These are phyloP conservation scores for Palloptera scutellata DNA, from an alignment of 2,888 invertebrate genomes.

Conservation along the genomic window DNA sequence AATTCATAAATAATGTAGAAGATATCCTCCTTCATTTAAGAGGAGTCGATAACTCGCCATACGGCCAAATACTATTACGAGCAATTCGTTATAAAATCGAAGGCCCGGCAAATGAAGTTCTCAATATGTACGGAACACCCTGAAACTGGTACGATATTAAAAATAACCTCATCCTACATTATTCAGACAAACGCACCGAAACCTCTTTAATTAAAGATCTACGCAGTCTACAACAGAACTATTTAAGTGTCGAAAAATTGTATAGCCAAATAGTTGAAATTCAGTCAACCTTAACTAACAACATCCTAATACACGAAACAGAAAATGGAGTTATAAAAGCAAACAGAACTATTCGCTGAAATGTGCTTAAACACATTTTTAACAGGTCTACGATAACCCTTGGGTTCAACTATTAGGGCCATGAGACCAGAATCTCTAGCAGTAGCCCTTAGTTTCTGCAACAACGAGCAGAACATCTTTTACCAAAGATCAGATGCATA, in stretches of 20 bases:
- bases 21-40: conserved; percentile 26
- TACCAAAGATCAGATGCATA: neutral
- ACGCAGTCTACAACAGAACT: conserved; percentile 30
- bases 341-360: conserved; percentile 8
- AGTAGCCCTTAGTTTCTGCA: neutral
- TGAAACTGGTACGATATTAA: neutral
- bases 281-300: neutral
- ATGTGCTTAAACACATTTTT: conserved; percentile 37
- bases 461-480: conserved; percentile 4
- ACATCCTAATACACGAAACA: neutral
- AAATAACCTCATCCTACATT: neutral
- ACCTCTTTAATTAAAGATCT: conserved; percentile 14
- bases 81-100: neutral
- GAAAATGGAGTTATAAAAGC: neutral
- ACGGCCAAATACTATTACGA: too few relatives aligned
- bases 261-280: neutral
- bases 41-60: too few relatives aligned
- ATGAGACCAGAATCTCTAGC: conserved; percentile 8
- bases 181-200: conserved; percentile 27
- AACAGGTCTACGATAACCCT: neutral
- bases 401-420: neutral
- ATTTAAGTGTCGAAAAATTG: conserved; percentile 25
- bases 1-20: conserved; percentile 8
- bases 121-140: too few relatives aligned
- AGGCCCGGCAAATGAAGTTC: too few relatives aligned